Conservation (phyloP, 2,888 invertebrate species). For the Trissonchulus sp. region DNA sequence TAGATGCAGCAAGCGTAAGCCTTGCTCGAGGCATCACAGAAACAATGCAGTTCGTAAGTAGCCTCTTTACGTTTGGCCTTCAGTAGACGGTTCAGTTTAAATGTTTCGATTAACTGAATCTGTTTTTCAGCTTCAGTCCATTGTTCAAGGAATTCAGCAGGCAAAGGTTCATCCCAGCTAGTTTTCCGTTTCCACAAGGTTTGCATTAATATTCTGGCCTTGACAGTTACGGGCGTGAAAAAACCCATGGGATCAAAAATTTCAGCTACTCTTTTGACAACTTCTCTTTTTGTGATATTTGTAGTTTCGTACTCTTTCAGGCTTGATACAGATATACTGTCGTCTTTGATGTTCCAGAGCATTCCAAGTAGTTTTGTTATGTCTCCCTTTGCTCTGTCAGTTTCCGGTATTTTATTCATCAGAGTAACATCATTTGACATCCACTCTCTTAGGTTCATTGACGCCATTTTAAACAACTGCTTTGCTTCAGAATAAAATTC, state of each 20-base stretch:
- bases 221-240: constrained; percentile 16
- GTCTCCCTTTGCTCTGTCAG: neutral
- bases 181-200: neutral
- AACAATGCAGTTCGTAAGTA: neutral
- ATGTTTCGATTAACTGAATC: neutral
- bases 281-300: neutral
- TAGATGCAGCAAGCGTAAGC: too few relatives aligned
- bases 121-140: constrained; percentile 30
- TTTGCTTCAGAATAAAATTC: neutral
- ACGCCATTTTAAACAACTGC: constrained; percentile 19
- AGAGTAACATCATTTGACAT: neutral
- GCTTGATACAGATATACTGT: neutral
- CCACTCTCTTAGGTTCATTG: constrained; percentile 24
- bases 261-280: neutral
- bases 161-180: constrained; percentile 18
- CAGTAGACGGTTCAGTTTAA: constrained; percentile 19
- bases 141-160: neutral
- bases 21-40: too few relatives aligned
- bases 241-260: constrained; percentile 18
- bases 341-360: constrained; percentile 6
- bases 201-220: constrained; percentile 23
- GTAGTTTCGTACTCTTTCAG: neutral
- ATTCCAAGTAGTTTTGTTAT: constrained; percentile 15
- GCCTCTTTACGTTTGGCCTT: neutral
- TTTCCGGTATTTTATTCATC: neutral